A percentile compares a stretch with the other conserved stretches of the same genome.
Conservation (phyloP, 2,888 invertebrate species). For the Tupiocoris notatus region DNA sequence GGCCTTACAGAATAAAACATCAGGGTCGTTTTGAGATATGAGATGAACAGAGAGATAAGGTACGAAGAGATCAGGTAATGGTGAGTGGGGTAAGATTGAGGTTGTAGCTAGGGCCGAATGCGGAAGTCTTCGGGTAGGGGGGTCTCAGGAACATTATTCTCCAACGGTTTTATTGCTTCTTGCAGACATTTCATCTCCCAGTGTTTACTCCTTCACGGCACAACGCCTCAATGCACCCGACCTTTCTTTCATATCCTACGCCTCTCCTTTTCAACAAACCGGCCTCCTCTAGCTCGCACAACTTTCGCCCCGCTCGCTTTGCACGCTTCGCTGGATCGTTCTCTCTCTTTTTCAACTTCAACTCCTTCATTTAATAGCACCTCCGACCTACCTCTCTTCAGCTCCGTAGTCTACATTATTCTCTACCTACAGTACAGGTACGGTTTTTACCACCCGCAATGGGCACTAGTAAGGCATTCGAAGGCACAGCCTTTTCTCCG, state of each 20-base stretch:
- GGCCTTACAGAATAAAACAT: conserved; percentile 16
- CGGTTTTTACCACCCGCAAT: no score
- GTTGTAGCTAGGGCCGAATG: background rate
- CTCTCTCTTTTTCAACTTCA: background rate
- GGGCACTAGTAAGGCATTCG: no score
- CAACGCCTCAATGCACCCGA: conserved; percentile 33
- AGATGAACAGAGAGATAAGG: conserved; percentile 27
- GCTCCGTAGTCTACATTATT: no score
- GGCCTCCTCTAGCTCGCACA: background rate
- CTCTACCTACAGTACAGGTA: no score
- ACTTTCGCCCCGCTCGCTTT: background rate
- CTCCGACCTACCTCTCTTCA: no score
- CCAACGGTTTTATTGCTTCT: conserved; percentile 41
- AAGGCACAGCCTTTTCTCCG: no score
- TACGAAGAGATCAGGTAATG: conserved; percentile 10
- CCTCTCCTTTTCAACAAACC: background rate
- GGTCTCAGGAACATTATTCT: conserved; percentile 25
- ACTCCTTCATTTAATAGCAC: no score
- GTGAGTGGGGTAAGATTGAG: background rate
- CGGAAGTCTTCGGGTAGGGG: background rate
- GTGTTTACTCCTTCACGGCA: conserved; percentile 41
- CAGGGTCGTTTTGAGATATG: conserved; percentile 25
- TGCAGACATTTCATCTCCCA: conserved; percentile 40
- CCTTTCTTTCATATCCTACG: conserved; percentile 42
- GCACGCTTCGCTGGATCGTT: background rate